Percentiles rank a stretch among this genome's conserved stretches.
These are phyloP conservation scores for Coccyzus lansbergi DNA, from an alignment of 2,797 vertebrate genomes.

Conservation along the genomic window DNA sequence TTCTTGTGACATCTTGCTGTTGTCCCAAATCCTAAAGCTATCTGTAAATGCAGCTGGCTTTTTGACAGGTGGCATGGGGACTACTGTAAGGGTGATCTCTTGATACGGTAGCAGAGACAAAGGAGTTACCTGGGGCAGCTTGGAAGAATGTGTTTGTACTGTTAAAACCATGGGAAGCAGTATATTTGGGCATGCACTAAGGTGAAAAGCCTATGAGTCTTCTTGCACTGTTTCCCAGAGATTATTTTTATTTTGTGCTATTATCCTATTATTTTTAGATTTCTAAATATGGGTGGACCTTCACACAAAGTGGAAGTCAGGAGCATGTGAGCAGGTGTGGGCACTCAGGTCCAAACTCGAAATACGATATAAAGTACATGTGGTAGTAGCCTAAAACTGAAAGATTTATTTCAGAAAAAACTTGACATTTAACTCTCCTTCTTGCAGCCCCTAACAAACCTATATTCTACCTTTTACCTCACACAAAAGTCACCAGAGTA, in stretches of 20 bases:
- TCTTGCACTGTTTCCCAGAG: background rate
- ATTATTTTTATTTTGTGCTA: background rate
- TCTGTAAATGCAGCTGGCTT: too few species aligned
- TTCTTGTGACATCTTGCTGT: background rate
- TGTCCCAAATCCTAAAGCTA: background rate
- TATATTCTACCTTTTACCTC: background rate
- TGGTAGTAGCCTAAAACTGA: background rate
- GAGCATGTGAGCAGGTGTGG: background rate
- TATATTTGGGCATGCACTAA: background rate
- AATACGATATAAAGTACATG: rapidly evolving
- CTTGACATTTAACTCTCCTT: background rate
- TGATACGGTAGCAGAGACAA: background rate
- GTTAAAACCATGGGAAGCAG: rapidly evolving
- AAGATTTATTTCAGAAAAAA: background rate
- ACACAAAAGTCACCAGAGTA: background rate
- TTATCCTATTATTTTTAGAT: background rate
- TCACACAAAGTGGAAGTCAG: background rate
- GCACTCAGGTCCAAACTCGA: background rate
- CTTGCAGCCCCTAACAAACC: background rate
- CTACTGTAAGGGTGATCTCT: background rate
- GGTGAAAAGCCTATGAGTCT: background rate
- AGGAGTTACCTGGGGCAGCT: background rate
- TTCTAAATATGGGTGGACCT: background rate
- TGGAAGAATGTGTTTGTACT: background rate
- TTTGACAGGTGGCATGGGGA: background rate